These are phyloP conservation scores for Chelonus formosanus DNA, from an alignment of 2,888 invertebrate species.

Conservation along the genomic window DNA sequence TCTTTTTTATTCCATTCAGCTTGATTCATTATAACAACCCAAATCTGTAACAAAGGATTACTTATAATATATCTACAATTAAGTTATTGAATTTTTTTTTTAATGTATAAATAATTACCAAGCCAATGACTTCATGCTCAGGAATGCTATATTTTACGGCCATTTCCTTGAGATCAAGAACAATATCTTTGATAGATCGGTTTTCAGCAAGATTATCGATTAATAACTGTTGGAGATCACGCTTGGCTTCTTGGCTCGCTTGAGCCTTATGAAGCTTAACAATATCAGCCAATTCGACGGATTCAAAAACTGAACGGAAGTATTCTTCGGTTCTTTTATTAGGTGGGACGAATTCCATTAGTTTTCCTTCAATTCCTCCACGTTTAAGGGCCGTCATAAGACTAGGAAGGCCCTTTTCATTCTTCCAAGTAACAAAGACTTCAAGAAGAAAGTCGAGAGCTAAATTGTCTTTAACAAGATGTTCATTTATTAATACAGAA, in stretches of 20 bases:
- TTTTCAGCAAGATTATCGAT: conserved; percentile 88
- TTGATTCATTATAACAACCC: conserved; percentile 94
- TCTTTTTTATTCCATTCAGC: conserved; percentile 99
- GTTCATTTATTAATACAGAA: conserved; percentile 88
- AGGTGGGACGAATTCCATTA: conserved; percentile 93
- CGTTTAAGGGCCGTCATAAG: conserved; percentile 87
- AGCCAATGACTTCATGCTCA: conserved; percentile 88
- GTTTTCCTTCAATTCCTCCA: conserved; percentile 77
- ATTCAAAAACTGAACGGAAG: conserved; percentile 81
- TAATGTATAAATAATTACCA: conserved; percentile 70
- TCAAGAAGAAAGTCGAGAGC: conserved; percentile 94
- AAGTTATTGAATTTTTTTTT: background rate
- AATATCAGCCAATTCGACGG: conserved; percentile 82
- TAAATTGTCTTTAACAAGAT: conserved; percentile 91
- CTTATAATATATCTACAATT: conserved; percentile 33
- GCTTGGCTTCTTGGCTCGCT: conserved; percentile 84
- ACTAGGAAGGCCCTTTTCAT: conserved; percentile 86
- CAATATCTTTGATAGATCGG: conserved; percentile 85
- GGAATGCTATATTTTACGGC: conserved; percentile 83
- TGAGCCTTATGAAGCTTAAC: conserved; percentile 84
- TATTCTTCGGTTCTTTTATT: conserved; percentile 93
- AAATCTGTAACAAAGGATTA: conserved; percentile 71
- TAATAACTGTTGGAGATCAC: conserved; percentile 78
- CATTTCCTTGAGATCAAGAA: conserved; percentile 86
- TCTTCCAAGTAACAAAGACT: conserved; percentile 90